Evolutionary conservation across 1,140 invertebrate species (phyloP).

Genomic region (Bicyclus anynana): DNA sequence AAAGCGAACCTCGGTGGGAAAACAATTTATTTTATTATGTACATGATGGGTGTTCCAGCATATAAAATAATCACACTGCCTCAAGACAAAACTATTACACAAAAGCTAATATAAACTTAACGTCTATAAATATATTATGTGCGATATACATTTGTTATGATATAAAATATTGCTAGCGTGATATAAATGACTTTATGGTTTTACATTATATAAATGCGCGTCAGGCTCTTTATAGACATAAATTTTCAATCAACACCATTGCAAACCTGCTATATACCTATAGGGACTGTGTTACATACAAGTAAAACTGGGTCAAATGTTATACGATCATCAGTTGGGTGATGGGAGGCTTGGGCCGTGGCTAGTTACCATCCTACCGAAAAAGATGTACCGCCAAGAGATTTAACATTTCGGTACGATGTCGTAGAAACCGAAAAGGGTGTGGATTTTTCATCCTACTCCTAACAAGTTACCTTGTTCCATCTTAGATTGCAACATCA

Average conservation of each 20-base stretch:
- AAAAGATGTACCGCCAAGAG: no score
- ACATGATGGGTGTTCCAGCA: slow-evolving; percentile 61
- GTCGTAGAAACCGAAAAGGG: no score
- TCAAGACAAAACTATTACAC: slow-evolving; percentile 49
- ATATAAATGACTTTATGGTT: slow-evolving; percentile 22
- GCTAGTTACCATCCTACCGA: no score
- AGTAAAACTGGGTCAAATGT: no score
- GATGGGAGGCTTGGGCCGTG: no score
- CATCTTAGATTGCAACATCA: no score
- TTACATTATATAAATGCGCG: slow-evolving; percentile 11
- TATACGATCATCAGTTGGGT: neutral
- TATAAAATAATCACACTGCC: slow-evolving; percentile 60
- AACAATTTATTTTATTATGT: slow-evolving; percentile 72
- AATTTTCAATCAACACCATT: neutral
- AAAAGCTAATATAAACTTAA: slow-evolving; percentile 50
- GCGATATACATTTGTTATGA: slow-evolving; percentile 47
- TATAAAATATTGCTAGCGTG: slow-evolving; percentile 48
- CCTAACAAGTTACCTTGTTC: no score
- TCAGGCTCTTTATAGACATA: neutral
- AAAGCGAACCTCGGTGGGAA: slow-evolving; percentile 61
- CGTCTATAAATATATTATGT: slow-evolving; percentile 48
- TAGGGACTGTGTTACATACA: no score
- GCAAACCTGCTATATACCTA: no score
- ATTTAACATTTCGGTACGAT: no score
- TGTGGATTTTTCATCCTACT: no score